Evolutionary conservation across 1,140 invertebrate species (phyloP), one percentile per base, ranked within the genome.

Genomic region (Drosophila guanche): DNA sequence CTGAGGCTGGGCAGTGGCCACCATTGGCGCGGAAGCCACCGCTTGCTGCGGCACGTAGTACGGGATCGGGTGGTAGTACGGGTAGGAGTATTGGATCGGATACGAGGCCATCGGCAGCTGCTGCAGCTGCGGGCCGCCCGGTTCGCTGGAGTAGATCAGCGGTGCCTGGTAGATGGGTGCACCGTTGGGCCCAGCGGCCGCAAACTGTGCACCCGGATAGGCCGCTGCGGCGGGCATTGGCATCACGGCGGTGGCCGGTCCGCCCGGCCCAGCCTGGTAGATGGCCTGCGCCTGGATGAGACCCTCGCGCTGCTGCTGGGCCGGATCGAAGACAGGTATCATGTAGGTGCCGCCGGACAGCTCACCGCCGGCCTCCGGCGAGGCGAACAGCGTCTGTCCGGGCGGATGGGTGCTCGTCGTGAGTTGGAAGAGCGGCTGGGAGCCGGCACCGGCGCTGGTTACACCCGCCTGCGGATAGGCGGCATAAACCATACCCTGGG

Each of bases 281-380:
- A 91, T 86, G 40, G 90, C 76, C 72, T 91, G 90, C 7, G 90
- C 76, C 47, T 83, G 83, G 59, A 91, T 81, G 1, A 91, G 56
- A 23, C 86, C 61, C 54, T 89, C 88, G 43, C 75, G 73, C 47
- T 80, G 90, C 69, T 84, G 88, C 56, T 89, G 75, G 43, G 81
- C 65, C 56, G 90, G 84, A 79, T 91, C 90, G 72, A 77, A 91
- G 69, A 91, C 89, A 72, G 90, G 90, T 90, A 91, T 90, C 69
- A 91, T 90, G 81, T 90, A 91, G 77, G 83, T 86, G 63, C 90
- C 79, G 48, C 81, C 89, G 43, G 85, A 67, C 22, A 91, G 62
- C 47, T 91, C 83, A 48, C 77, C 83, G 45, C 83, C 63, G 7
- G 74, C 69, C 29, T 91, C 90, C 50, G 88, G 75, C 23, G 74